These are phyloP conservation scores for Rana temporaria DNA, from an alignment of 2,113 vertebrate genomes.

Conservation along the genomic window DNA sequence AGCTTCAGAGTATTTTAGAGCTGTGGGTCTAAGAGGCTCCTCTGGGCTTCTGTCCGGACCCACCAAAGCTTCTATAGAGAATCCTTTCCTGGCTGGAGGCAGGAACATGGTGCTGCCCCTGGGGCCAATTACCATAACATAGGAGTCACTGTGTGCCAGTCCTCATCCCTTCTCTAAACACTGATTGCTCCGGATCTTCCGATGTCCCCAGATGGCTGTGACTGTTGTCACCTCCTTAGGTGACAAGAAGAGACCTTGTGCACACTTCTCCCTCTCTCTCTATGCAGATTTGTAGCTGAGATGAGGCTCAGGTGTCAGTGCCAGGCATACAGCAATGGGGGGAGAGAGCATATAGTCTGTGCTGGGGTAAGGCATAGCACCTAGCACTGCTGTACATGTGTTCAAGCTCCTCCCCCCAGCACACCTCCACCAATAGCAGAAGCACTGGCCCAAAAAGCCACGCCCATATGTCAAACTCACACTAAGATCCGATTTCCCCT, in stretches of 20 bases:
- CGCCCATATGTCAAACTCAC: not conserved
- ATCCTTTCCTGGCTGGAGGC: constrained; percentile 71
- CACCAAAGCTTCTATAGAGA: constrained; percentile 79
- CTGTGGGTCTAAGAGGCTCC: constrained; percentile 69
- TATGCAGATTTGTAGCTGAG: not conserved
- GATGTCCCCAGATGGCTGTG: not conserved
- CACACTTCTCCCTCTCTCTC: not conserved
- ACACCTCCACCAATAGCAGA: constrained; percentile 23
- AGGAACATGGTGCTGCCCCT: constrained; percentile 65
- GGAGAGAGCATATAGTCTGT: not conserved
- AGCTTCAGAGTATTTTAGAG: constrained; percentile 57
- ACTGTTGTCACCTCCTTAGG: not conserved
- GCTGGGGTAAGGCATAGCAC: not conserved
- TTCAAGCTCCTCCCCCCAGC: not conserved
- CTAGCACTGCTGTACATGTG: not conserved
- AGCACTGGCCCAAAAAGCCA: not conserved
- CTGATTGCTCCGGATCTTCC: not conserved
- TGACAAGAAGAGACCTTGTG: no score
- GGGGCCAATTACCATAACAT: constrained; percentile 59
- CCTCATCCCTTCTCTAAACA: not conserved
- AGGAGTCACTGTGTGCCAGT: not conserved
- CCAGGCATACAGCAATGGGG: not conserved
- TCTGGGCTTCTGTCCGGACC: constrained; percentile 68
- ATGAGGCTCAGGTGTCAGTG: not conserved
- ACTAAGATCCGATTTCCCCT: not conserved